Percentiles rank a stretch among this genome's conserved stretches.
phyloP scores from a whole-genome alignment of 2,888 invertebrate genomes.

The Tineola bisselliella region DNA sequence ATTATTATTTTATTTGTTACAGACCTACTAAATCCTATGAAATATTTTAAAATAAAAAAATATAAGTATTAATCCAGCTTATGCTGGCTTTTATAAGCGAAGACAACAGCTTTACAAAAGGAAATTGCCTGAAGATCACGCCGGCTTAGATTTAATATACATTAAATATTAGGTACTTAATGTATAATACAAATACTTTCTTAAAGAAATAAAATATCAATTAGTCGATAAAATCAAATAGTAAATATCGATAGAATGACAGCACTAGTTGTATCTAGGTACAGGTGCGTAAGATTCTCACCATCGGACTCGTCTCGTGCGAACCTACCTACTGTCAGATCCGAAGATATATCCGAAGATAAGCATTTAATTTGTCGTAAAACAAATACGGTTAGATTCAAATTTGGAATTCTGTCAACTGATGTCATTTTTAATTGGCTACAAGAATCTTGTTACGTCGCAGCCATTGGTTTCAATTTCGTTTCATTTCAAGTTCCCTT shows the following conservation, averaged over 20 bases:
- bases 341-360: conserved; percentile 1
- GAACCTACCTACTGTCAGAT: background rate
- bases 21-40: too few species aligned
- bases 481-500: too few species aligned
- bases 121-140: too few species aligned
- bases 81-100: too few species aligned
- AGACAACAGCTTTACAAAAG: too few species aligned
- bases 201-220: too few species aligned
- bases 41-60: too few species aligned
- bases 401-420: background rate
- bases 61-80: too few species aligned
- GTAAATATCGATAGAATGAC: conserved; percentile 18
- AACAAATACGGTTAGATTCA: background rate
- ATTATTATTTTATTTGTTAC: too few species aligned
- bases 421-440: conserved; percentile 2
- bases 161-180: too few species aligned
- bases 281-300: conserved; percentile 64
- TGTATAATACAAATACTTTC: too few species aligned
- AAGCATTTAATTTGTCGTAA: conserved; percentile 1
- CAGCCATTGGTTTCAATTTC: background rate
- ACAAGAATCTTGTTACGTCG: background rate
- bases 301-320: conserved; percentile 19
- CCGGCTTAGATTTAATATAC: too few species aligned
- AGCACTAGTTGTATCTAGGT: conserved; percentile 20
- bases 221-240: background rate